Conservation (phyloP, 2,797 vertebrate species). For the Lacerta bilineata region DNA sequence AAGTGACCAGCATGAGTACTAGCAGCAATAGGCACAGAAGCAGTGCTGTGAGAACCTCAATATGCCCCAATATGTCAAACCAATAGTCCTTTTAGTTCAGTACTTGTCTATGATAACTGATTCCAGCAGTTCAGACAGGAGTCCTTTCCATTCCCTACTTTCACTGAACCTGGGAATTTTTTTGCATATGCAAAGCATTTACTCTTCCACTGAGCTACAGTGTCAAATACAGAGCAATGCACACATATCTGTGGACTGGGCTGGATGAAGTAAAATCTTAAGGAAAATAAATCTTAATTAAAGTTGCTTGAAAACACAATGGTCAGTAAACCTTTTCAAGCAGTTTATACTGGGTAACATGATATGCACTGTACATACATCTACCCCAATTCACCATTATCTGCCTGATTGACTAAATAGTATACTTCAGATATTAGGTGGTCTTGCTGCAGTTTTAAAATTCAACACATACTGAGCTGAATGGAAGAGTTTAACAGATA, state of each 20-base stretch:
- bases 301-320: too few relatives aligned
- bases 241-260: too few relatives aligned
- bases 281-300: too few relatives aligned
- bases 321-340: neutral
- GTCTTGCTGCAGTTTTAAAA: neutral
- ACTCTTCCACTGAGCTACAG: neutral
- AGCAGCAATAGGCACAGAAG: too few relatives aligned
- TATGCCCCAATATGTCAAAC: too few relatives aligned
- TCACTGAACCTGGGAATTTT: neutral
- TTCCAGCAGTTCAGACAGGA: neutral
- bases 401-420: neutral
- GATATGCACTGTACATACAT: neutral
- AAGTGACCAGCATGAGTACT: too few relatives aligned
- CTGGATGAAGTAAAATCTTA: too few relatives aligned
- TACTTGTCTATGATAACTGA: neutral
- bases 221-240: neutral
- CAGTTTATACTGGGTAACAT: neutral
- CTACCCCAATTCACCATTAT: neutral
- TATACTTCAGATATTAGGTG: neutral
- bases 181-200: neutral
- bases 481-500: neutral
- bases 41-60: too few relatives aligned
- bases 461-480: neutral
- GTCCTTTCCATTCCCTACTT: neutral
- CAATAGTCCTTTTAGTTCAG: too few relatives aligned